Base-by-base conservation (phyloP, 1,140 invertebrate genomes). In the Chlorops oryzae region DNA sequence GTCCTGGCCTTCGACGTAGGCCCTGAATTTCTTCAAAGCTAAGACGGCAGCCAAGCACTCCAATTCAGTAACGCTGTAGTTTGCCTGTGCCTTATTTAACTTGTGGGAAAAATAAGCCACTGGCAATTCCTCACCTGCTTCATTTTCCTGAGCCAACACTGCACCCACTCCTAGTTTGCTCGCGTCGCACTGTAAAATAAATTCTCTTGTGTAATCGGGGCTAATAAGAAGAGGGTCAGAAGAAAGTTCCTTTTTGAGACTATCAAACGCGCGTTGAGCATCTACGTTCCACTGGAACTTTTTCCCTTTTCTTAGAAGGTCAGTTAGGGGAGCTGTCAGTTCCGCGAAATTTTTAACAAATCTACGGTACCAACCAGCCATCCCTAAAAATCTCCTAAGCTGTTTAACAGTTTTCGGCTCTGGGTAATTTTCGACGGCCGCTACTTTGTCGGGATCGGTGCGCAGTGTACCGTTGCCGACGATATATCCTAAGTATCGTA, bases 21-120 rank as follows among this genome's bases (percentile, higher is more conserved):
- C 53, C 32, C 68, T 53, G 50, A 76, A 77, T 40, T 74, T 70
- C 47, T 73, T 56, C 23, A 73, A 58, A 7, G 61, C 67, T 46
- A 59, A 62, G 2, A 77, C 47, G 6, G 77, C 59, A 6, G 73
- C 74, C 13, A 76, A 54, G 40, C 62, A 65, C 61, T 78, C 75
- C 43, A 58, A 50, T 56, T 78, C 72, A 5, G 70, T 73, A 5
- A 61, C 59, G 0, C 21, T 41, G 38, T 57, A 59, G 12, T 55
- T 57, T n/a, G 44, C 9, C 55, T 51, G 49, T 10, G 45, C 40
- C 32, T 20, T 32, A 32, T 51, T 55, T 4, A 55, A 35, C 35
- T 48, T 55, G 7, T 44, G 45, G n/a, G 49, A 51, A n/a, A 52
- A 17, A 39, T 43, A 55, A 13, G 50, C 54, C 9, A 55, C 45